These are phyloP conservation scores for Eugnorisma glareosa DNA, from an alignment of 2,888 invertebrate species.

Conservation along the genomic window DNA sequence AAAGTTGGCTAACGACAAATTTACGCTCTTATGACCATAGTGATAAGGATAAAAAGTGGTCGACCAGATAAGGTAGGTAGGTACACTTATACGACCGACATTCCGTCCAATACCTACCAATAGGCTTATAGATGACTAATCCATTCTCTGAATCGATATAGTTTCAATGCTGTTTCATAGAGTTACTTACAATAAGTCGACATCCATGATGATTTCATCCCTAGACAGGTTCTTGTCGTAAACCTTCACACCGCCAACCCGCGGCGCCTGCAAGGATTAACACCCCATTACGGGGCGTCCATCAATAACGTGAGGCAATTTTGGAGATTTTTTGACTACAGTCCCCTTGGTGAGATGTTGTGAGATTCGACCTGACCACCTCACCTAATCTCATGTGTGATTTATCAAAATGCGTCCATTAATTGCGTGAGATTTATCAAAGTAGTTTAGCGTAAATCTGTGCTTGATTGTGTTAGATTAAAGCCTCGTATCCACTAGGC, in stretches of 20 bases:
- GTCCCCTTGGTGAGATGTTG: no score
- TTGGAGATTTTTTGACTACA: no score
- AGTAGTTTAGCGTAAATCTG: no score
- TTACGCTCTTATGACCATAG: background rate
- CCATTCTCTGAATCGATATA: background rate
- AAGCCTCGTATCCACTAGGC: no score
- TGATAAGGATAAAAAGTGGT: background rate
- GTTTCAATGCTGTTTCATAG: background rate
- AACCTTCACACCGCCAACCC: constrained; percentile 98
- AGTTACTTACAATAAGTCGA: constrained; percentile 96
- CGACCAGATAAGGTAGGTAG: background rate
- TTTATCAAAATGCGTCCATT: no score
- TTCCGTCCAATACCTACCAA: background rate
- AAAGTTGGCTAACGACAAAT: background rate
- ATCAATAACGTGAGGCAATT: no score
- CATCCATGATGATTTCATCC: constrained; percentile 98
- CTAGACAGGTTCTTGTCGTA: constrained; percentile 98
- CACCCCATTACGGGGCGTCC: no score
- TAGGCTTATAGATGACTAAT: background rate
- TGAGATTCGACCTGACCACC: no score
- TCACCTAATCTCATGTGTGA: no score
- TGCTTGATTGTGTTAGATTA: no score
- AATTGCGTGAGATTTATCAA: no score
- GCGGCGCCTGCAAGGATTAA: constrained; percentile 93
- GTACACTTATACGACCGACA: background rate